A percentile compares a stretch with the other conserved stretches of the same genome.
Conservation (phyloP, 2,888 invertebrate genomes). For the Pachydiplax longipennis region DNA sequence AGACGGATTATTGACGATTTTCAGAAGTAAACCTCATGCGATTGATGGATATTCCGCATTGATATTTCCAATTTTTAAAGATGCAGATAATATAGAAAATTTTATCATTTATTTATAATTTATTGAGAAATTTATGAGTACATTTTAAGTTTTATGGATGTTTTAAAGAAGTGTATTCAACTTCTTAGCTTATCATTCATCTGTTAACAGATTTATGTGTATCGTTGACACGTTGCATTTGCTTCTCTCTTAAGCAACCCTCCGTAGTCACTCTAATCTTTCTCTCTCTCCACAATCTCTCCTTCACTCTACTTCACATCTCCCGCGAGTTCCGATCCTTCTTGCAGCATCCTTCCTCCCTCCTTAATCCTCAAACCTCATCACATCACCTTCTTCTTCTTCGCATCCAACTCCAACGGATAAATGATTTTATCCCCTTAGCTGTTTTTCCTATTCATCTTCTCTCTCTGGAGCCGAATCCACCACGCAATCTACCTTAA, state of each 20-base stretch:
- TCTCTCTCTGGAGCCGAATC: neutral
- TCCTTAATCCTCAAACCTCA: neutral
- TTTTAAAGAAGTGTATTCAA: no score
- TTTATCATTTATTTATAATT: no score
- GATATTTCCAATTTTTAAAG: no score
- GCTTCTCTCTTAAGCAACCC: neutral
- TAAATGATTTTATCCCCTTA: neutral
- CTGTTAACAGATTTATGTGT: no score
- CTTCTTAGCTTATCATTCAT: no score
- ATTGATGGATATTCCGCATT: no score
- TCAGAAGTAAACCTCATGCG: no score
- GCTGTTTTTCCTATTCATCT: neutral
- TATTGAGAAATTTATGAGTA: no score
- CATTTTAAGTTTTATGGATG: no score
- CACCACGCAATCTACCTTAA: neutral
- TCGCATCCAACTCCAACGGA: neutral
- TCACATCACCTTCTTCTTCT: neutral
- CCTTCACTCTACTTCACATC: neutral
- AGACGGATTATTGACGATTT: no score
- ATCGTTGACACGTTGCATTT: no score
- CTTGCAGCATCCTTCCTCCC: neutral
- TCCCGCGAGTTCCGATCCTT: neutral
- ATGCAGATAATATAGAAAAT: no score
- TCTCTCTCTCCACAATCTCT: neutral
- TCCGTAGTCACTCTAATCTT: neutral